phyloP scores from a whole-genome alignment of 2,888 invertebrate species.

The Eristalis arbustorum region DNA sequence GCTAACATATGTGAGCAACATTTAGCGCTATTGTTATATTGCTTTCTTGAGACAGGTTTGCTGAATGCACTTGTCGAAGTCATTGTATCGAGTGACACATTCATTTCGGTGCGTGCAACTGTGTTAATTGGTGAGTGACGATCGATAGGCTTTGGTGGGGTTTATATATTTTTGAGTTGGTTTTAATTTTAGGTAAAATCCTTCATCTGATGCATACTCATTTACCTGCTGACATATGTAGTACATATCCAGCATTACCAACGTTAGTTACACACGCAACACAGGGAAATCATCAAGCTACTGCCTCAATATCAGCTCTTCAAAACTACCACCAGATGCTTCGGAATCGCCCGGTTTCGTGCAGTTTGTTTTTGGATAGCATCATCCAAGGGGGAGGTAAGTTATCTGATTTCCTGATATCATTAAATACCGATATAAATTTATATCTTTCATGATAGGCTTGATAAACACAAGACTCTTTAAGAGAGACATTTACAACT shows the following conservation, averaged over 20 bases:
- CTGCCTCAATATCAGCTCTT: slow-evolving; percentile 90
- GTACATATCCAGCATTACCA: slow-evolving; percentile 91
- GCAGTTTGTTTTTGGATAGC: slow-evolving; percentile 91
- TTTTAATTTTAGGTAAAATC: slow-evolving; percentile 84
- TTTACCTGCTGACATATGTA: slow-evolving; percentile 92
- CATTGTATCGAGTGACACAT: slow-evolving; percentile 92
- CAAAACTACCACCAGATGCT: slow-evolving; percentile 89
- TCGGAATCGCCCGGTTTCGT: slow-evolving; percentile 89
- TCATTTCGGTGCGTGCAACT: slow-evolving; percentile 94
- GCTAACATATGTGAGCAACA: slow-evolving; percentile 96
- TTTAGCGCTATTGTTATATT: slow-evolving; percentile 91
- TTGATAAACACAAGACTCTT: slow-evolving; percentile 79
- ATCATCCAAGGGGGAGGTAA: slow-evolving; percentile 83
- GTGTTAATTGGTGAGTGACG: slow-evolving; percentile 86
- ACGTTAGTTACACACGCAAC: slow-evolving; percentile 90
- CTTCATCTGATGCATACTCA: slow-evolving; percentile 92
- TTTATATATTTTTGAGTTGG: neutral
- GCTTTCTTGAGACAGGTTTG: slow-evolving; percentile 92
- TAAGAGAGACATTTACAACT: slow-evolving; percentile 77
- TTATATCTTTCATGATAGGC: slow-evolving; percentile 70
- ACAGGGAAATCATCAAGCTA: slow-evolving; percentile 88
- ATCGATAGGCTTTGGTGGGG: neutral
- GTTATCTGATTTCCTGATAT: neutral
- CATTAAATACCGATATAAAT: neutral
- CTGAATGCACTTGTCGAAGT: slow-evolving; percentile 95